Evolutionary conservation across 2,888 invertebrate species (phyloP).

Genomic region (Steinernema scapterisci): DNA sequence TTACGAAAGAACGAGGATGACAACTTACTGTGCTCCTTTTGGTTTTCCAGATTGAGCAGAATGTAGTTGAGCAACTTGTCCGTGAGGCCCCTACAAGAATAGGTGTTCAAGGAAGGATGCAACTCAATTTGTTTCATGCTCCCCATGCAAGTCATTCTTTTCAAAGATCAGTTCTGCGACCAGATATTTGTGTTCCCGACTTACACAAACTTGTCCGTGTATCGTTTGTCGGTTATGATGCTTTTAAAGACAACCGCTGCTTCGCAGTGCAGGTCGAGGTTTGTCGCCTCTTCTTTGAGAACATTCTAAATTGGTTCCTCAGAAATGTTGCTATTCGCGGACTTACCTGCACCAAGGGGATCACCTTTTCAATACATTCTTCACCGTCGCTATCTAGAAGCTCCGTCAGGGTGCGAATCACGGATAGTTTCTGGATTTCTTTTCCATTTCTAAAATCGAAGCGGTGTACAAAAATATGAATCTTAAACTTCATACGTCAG

Average conservation of each 20-base stretch:
- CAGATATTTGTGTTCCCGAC: slow-evolving; percentile 29
- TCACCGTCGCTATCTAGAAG: slow-evolving; percentile 55
- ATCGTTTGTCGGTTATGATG: slow-evolving; percentile 53
- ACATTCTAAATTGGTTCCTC: slow-evolving; percentile 32
- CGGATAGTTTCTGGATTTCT: slow-evolving; percentile 56
- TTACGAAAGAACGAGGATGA: neutral
- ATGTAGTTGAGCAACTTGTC: slow-evolving; percentile 56
- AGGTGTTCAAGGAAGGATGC: neutral
- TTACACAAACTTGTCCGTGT: slow-evolving; percentile 49
- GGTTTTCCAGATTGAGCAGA: slow-evolving; percentile 54
- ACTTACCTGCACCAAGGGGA: slow-evolving; percentile 54
- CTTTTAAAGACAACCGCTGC: slow-evolving; percentile 62
- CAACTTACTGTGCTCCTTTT: slow-evolving; percentile 60
- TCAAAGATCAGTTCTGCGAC: too few species aligned
- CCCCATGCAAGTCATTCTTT: too few species aligned
- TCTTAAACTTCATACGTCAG: slow-evolving; percentile 30
- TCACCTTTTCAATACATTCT: slow-evolving; percentile 49
- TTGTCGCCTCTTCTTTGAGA: slow-evolving; percentile 45
- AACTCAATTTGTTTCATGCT: too few species aligned
- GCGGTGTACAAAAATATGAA: neutral
- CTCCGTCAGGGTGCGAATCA: slow-evolving; percentile 54
- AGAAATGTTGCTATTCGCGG: neutral
- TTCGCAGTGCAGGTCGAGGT: slow-evolving; percentile 62
- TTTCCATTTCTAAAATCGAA: slow-evolving; percentile 48
- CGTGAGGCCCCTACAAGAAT: slow-evolving; percentile 49